Percentiles rank a stretch among this genome's conserved stretches.
These are phyloP conservation scores for Nycticryphes semicollaris DNA, from an alignment of 2,113 vertebrate species.

Conservation along the genomic window DNA sequence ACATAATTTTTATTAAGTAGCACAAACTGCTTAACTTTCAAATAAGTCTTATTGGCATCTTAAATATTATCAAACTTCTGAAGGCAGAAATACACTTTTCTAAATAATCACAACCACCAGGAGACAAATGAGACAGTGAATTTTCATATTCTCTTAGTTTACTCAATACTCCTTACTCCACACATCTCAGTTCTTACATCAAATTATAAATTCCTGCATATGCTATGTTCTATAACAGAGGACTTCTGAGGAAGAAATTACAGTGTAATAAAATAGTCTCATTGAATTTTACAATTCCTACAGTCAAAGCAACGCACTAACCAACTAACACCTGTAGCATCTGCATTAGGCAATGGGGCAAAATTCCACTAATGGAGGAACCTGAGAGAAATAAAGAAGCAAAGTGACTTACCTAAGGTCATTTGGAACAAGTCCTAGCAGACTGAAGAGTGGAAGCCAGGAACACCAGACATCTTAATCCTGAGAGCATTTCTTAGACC, in stretches of 20 bases:
- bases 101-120: neutral
- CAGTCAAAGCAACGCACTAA: neutral
- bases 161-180: neutral
- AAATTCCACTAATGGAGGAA: neutral
- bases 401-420: neutral
- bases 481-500: neutral
- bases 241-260: neutral
- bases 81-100: neutral
- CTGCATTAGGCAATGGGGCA: neutral
- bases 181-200: neutral
- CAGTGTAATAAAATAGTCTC: neutral
- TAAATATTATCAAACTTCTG: neutral
- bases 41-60: neutral
- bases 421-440: neutral
- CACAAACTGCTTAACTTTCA: neutral
- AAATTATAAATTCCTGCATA: neutral
- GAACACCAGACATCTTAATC: neutral
- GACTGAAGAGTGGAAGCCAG: neutral
- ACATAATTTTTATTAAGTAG: neutral
- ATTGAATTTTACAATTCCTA: neutral
- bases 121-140: neutral
- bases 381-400: neutral
- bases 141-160: neutral
- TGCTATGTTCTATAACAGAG: neutral
- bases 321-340: neutral